Percentiles rank a stretch among this genome's conserved stretches.
Conservation (phyloP, 2,797 vertebrate genomes). For the Melanotaenia parkinsoni region DNA sequence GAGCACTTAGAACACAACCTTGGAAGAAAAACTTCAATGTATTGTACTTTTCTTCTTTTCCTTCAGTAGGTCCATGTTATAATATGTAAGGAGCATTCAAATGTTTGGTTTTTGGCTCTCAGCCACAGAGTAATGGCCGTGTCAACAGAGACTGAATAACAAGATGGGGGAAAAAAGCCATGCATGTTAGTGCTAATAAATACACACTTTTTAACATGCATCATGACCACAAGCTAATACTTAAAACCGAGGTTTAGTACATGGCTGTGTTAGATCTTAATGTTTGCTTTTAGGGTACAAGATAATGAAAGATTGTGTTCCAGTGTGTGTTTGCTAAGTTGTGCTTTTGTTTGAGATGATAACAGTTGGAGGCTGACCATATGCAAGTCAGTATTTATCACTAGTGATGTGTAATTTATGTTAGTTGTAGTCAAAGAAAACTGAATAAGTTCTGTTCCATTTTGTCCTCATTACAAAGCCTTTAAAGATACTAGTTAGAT, state of each 20-base stretch:
- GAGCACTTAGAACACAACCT: neutral
- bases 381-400: slow-evolving; percentile 12
- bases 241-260: slow-evolving; percentile 10
- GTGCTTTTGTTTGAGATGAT: slow-evolving; percentile 52
- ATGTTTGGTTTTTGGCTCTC: slow-evolving; percentile 39
- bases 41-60: neutral
- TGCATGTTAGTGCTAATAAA: neutral
- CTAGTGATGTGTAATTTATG: neutral
- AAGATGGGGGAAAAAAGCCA: neutral
- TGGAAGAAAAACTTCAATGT: slow-evolving; percentile 1
- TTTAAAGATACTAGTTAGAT: neutral
- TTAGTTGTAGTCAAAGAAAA: neutral
- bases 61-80: slow-evolving; percentile 14
- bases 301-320: neutral
- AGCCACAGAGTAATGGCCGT: slow-evolving; percentile 21
- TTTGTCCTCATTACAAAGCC: too few relatives aligned
- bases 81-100: neutral
- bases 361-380: slow-evolving; percentile 35
- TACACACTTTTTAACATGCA: neutral
- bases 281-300: neutral
- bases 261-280: neutral
- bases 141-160: slow-evolving; percentile 39
- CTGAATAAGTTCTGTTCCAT: neutral
- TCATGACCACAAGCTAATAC: neutral
- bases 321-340: neutral